Evolutionary conservation across 2,113 vertebrate species (phyloP), one percentile per base, ranked within the genome.

Genomic region (Erythrocercus mccallii): DNA sequence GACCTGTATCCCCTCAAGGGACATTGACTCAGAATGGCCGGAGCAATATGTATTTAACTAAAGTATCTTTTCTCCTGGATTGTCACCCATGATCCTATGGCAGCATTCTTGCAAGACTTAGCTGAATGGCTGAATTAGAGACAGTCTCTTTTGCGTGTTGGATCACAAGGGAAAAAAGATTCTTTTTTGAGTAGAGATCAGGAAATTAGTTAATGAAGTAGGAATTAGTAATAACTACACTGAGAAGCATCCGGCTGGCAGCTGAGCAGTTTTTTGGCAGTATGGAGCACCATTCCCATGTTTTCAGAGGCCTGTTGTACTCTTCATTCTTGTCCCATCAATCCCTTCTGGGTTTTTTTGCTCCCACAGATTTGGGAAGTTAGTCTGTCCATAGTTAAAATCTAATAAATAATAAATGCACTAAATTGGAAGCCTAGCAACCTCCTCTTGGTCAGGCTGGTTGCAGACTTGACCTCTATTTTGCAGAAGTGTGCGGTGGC

Each of bases 241-340:
- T 54, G 66, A 23, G 47, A 94, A 64, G 31, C 56, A 56, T 83
- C 51, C 82, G 78, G 20, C 78, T 70, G 14, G 61, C 57, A 82
- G n/a, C 13, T 66, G 28, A 38, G 35, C 27, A 56, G 78, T 51
- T 18, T 4, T 62, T 86, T 86, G 71, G 74, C 45, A 53, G 44
- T 37, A 19, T 1, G 5, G 30, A 65, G n/a, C 0, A 0, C 44
- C 61, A 48, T 51, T 87, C 69, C 21, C 30, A 51, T 1, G 1
- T 47, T 60, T 48, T 48, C 42, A 35, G 37, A 68, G 38, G 19
- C 16, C 48, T 51, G 16, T 61, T 56, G 40, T 60, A 31, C 28
- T 90, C 78, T 56, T 91, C 73, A 10, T 42, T 84, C 51, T 84
- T n/a, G 22, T 76, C 37, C 44, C 61, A 69, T 48, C 9, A 20